Evolutionary conservation across 2,888 invertebrate genomes (phyloP), one percentile per base, ranked within the genome.

Genomic region (Colletes collaris): DNA sequence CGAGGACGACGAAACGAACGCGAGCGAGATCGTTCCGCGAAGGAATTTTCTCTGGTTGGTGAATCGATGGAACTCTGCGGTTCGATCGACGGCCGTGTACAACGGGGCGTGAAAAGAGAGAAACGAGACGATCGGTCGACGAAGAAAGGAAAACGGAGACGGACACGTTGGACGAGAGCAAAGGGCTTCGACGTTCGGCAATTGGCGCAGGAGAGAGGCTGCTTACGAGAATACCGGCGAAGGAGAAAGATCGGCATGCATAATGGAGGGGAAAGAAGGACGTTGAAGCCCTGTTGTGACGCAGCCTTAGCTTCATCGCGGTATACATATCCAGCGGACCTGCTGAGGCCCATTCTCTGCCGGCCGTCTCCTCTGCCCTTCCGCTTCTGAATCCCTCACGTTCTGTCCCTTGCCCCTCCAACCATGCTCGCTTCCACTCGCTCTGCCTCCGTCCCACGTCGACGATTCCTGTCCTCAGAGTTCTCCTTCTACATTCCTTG

Each of bases 321-420:
- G 79, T 84, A 81, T 84, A 27, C 27, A 82, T 93, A 94, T 93
- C 93, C 93, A 93, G 92, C 93, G 93, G 93, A 93, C 93, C 89
- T 87, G 86, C 91, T 87, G 70, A 90, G 91, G 89, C 89, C 91
- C 91, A 90, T 90, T 90, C 89, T 88, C 88, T 86, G 63, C 77
- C 79, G 76, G 87, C 83, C 86, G 67, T 83, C 82, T 88, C 87
- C 87, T 85, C 88, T n/a, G 4, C 49, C 59, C 75, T 53, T 74
- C 66, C 55, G 44, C 37, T 65, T 27, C 19, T 53, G 46, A 56
- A 60, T 79, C 73, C 64, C 73, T 67, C 67, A 8, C 44, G 80
- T 59, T 66, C 58, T 55, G 67, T 59, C 76, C 76, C 78, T 55
- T 56, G 59, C 60, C 70, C 68, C 69, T 35, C 58, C 76, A 58